phyloP scores from a whole-genome alignment of 2,797 vertebrate genomes.

The Chiroxiphia lanceolata region DNA sequence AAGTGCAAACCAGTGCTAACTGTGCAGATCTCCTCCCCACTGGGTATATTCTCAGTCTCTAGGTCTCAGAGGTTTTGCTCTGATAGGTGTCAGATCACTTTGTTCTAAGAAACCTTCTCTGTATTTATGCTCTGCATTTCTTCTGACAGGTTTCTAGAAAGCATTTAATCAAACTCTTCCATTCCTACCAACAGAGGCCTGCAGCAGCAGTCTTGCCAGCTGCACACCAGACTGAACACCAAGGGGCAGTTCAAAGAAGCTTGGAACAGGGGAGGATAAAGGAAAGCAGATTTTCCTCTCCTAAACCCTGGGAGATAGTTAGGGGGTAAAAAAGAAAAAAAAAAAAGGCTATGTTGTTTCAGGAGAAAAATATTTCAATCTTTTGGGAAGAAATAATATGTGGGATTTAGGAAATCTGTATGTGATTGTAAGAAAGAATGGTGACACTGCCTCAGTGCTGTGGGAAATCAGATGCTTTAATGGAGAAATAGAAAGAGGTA shows the following conservation, averaged over 20 bases:
- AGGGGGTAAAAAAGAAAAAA: fast-evolving
- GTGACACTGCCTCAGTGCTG: not conserved
- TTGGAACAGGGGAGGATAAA: not conserved
- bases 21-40: not conserved
- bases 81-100: not conserved
- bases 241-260: not conserved
- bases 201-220: not conserved
- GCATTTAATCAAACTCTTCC: not conserved
- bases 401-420: not conserved
- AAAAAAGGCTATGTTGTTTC: not conserved
- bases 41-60: not conserved
- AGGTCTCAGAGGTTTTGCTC: too few species aligned
- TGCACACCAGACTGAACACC: not conserved
- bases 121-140: not conserved
- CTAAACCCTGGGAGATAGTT: not conserved
- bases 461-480: not conserved
- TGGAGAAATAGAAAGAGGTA: not conserved
- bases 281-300: not conserved
- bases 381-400: not conserved
- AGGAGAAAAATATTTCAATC: not conserved
- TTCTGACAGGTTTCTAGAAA: not conserved
- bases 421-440: not conserved
- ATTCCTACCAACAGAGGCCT: not conserved
- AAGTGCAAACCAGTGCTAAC: not conserved
- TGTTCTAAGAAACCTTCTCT: not conserved